phyloP scores from a whole-genome alignment of 2,113 vertebrate genomes.

The Dendrocopos noguchii region DNA sequence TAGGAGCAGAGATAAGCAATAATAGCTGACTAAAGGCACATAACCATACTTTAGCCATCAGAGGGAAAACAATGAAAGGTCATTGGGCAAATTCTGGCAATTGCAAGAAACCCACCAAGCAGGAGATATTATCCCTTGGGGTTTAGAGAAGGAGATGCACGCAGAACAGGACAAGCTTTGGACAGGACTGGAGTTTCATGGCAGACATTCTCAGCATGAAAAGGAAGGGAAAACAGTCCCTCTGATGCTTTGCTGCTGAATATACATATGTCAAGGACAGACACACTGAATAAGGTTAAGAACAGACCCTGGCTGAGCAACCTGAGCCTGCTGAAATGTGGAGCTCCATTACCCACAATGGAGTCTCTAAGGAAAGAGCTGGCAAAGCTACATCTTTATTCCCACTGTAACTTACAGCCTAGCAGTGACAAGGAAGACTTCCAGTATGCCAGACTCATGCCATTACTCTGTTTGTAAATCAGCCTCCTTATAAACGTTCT shows the following conservation, averaged over 20 bases:
- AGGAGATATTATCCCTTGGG: background rate
- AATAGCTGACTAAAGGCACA: background rate
- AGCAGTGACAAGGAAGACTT: background rate
- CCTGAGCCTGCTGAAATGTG: background rate
- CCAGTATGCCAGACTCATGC: background rate
- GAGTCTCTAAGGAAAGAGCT: background rate
- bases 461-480: background rate
- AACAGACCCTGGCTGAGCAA: background rate
- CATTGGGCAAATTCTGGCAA: background rate
- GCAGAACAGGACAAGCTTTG: background rate
- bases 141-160: background rate
- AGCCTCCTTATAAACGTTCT: background rate
- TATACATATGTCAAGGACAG: background rate
- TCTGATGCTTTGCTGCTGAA: background rate
- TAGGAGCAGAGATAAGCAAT: background rate
- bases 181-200: background rate
- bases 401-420: background rate
- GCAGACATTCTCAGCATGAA: background rate
- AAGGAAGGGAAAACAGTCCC: background rate
- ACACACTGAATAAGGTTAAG: constrained; percentile 1
- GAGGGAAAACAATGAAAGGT: background rate
- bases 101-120: background rate
- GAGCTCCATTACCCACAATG: background rate
- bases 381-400: background rate
- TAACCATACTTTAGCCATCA: background rate